Percentiles rank a stretch among this genome's conserved stretches.
These are phyloP conservation scores for Pardosa pseudoannulata DNA, from an alignment of 2,888 invertebrate genomes.

Conservation along the genomic window DNA sequence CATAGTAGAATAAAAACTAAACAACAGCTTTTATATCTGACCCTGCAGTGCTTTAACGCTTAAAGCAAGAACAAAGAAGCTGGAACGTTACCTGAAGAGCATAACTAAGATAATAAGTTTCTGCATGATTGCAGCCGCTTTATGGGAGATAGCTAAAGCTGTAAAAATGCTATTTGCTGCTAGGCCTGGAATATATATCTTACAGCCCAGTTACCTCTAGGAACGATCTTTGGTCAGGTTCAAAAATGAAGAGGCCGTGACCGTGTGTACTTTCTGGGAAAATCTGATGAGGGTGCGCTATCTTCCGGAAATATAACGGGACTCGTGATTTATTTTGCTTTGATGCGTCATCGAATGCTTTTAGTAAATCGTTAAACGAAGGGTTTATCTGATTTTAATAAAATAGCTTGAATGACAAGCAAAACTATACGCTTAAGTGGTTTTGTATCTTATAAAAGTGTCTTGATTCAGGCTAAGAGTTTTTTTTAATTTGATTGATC, in stretches of 20 bases:
- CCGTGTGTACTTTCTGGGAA: constrained; percentile 1
- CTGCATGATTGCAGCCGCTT: neutral
- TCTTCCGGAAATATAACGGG: neutral
- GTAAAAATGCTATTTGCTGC: neutral
- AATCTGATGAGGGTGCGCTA: neutral
- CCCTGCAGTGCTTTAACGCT: neutral
- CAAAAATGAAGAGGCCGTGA: constrained; percentile 8
- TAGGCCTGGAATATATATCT: neutral
- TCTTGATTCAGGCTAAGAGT: no score
- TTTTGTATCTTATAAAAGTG: no score
- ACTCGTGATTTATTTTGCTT: neutral
- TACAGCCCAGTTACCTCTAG: constrained; percentile 8
- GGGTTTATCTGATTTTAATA: no score
- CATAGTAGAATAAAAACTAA: no score
- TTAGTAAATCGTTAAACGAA: no score
- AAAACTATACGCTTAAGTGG: no score
- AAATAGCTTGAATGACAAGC: no score
- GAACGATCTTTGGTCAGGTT: constrained; percentile 4
- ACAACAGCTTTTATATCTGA: neutral
- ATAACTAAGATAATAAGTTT: neutral
- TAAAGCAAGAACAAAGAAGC: neutral
- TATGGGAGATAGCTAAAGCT: neutral
- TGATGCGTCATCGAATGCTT: no score
- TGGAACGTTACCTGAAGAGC: neutral
- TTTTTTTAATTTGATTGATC: no score